Conservation (phyloP, 2,888 invertebrate species). For the Myopa testacea region DNA sequence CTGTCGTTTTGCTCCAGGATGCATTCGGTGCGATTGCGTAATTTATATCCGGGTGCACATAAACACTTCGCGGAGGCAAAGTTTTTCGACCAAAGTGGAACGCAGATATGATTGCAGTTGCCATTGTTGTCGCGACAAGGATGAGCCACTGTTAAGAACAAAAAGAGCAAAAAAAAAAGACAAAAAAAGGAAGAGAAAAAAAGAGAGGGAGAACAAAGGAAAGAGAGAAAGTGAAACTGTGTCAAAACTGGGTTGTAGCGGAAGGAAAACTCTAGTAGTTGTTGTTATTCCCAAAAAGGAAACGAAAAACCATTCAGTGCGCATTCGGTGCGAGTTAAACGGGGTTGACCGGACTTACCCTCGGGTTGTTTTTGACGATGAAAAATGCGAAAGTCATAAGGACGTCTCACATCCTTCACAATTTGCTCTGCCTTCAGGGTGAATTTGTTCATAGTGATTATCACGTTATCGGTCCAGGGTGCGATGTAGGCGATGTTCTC, state of each 20-base stretch:
- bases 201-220: neutral
- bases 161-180: neutral
- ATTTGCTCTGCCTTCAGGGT: conserved; percentile 69
- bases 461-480: conserved; percentile 76
- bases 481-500: conserved; percentile 81
- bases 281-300: neutral
- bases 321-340: neutral
- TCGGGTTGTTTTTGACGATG: conserved; percentile 84
- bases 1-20: conserved; percentile 71
- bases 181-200: neutral
- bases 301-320: neutral
- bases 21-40: conserved; percentile 73
- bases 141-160: conserved; percentile 71
- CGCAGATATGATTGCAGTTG: conserved; percentile 82
- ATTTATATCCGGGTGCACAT: conserved; percentile 79
- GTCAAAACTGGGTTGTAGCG: no score
- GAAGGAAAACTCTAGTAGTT: no score
- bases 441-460: conserved; percentile 74
- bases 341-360: conserved; percentile 65
- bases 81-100: conserved; percentile 73
- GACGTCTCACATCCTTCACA: conserved; percentile 71
- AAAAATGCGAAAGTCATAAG: conserved; percentile 77
- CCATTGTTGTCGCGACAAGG: conserved; percentile 77
- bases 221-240: no score
- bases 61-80: conserved; percentile 75